Conservation (phyloP, 2,113 vertebrate species). For the Syngnathus floridae region DNA sequence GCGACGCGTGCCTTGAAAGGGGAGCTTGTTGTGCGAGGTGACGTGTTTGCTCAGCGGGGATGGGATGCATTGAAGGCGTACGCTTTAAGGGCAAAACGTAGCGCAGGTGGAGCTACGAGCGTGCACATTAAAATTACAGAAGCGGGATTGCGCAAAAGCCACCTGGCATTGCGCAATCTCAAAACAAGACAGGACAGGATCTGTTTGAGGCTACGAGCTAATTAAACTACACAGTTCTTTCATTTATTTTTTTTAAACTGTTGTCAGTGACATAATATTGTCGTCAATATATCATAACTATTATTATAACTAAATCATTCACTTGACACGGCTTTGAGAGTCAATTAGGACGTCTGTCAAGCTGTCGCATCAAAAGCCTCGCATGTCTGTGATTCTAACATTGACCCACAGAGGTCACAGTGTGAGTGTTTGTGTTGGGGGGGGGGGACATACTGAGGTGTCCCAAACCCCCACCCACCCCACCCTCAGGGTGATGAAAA, state of each 20-base stretch:
- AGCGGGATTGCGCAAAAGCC: not conserved
- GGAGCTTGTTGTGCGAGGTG: constrained; percentile 44
- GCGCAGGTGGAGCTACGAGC: constrained; percentile 11
- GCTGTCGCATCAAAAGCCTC: constrained; percentile 32
- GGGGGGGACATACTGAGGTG: not conserved
- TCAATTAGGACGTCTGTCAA: constrained; percentile 33
- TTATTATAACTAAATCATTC: constrained; percentile 5
- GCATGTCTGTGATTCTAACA: constrained; percentile 25
- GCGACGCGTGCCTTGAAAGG: constrained; percentile 61
- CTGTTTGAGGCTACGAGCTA: not conserved
- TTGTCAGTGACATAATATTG: too few relatives aligned
- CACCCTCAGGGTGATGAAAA: not conserved
- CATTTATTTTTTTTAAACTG: too few relatives aligned
- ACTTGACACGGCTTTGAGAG: constrained; percentile 27
- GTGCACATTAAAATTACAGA: not conserved
- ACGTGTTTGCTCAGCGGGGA: constrained; percentile 66
- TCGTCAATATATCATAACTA: too few relatives aligned
- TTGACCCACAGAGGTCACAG: constrained; percentile 45
- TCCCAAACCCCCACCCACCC: constrained; percentile 7
- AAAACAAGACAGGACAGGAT: not conserved
- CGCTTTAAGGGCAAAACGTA: constrained; percentile 44
- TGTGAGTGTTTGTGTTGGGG: constrained; percentile 16
- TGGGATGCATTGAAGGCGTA: constrained; percentile 35
- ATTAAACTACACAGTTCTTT: not conserved
- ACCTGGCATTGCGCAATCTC: not conserved